Evolutionary conservation across 2,113 vertebrate species (phyloP), one percentile per base, ranked within the genome.

Genomic region (Argyrosomus japonicus): DNA sequence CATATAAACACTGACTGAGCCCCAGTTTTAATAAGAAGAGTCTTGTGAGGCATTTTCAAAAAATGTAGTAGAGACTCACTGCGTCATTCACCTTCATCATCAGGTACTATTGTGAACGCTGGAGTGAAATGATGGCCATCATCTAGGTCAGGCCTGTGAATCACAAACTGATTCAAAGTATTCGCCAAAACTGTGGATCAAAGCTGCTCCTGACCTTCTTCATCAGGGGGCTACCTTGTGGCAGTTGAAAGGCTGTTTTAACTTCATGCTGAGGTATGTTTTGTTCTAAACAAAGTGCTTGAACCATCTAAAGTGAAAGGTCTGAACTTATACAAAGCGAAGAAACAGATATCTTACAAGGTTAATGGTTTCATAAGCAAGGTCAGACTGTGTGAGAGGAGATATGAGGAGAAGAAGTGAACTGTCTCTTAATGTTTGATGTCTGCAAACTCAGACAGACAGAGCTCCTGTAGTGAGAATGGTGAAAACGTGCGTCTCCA

Each of bases 391-490:
- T 50, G 40, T 65, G 58, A 32, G 65, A 67, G 25, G 6, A 81
- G 61, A 45, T 58, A 70, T 75, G 50, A 81, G 45, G 23, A 61
- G 15, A 32, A 75, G 62, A 84, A 56, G 62, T 64, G 32, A 48
- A 17, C 25, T 68, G 53, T 68, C 81, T 79, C 51, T 82, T 63
- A 27, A 53, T 77, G 40, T 62, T 69, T 68, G 18, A 75, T 51
- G 29, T 29, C 48, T n/a, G 67, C 13, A 6, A 50, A 70, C 29
- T 75, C 45, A 71, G 47, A 45, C 57, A 32, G 79, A 61, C 72
- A 47, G 64, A 77, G 50, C 50, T 75, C 79, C 74, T 48, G 78
- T 67, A 25, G 61, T 60, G 58, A 77, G 76, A 83, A 76, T 70
- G 40, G 57, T 51, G 23, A 68, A 56, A 65, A 45, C 36, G 15